Evolutionary conservation across 53 echinoderm and acorn worm species (phyloP).

Genomic region (Holothuria leucospilota): DNA sequence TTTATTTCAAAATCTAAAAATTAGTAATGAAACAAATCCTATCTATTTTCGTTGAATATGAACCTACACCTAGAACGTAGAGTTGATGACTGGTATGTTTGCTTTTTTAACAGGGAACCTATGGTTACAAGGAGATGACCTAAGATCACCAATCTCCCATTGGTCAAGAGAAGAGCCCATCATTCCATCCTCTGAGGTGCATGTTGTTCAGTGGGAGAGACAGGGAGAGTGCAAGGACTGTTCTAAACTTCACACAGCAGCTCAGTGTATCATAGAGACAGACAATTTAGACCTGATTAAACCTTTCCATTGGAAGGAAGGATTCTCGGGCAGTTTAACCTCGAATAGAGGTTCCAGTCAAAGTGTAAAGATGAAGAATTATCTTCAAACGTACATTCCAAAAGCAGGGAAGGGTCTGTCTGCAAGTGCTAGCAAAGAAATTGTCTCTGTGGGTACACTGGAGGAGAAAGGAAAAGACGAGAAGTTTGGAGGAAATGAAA

Average conservation of each 20-base stretch:
- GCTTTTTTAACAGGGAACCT: constrained; percentile 66
- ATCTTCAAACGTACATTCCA: constrained; percentile 6
- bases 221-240: constrained; percentile 63
- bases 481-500: too few relatives aligned
- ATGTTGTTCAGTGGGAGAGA: constrained; percentile 87
- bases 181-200: constrained; percentile 86
- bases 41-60: too few relatives aligned
- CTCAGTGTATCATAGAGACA: neutral
- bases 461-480: neutral
- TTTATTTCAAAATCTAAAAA: too few relatives aligned
- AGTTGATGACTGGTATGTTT: neutral
- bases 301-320: neutral
- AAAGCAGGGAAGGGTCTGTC: neutral
- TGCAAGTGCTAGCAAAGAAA: too few relatives aligned
- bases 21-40: too few relatives aligned
- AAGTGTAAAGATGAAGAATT: neutral
- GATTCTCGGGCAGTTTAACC: neutral
- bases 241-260: constrained; percentile 25
- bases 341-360: too few relatives aligned
- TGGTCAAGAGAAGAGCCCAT: constrained; percentile 68
- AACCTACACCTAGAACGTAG: too few relatives aligned
- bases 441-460: too few relatives aligned
- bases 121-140: constrained; percentile 94
- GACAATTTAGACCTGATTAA: neutral
- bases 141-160: constrained; percentile 59